Conservation (phyloP, 2,797 vertebrate genomes). For the Perodicticus potto region DNA sequence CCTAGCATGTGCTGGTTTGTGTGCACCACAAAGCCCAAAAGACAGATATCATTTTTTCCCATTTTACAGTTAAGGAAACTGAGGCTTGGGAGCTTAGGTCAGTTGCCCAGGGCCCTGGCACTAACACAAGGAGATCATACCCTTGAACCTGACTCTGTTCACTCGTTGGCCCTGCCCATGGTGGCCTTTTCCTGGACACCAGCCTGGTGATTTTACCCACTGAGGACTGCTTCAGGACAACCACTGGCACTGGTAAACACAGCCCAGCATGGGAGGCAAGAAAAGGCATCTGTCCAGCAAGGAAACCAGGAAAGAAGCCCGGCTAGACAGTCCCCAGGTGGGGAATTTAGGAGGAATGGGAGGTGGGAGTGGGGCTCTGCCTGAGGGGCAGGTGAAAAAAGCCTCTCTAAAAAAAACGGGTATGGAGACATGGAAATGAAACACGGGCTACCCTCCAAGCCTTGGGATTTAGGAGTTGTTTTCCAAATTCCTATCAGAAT, state of each 20-base stretch:
- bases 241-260: not conserved
- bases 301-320: not conserved
- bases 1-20: not conserved
- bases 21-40: not conserved
- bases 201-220: not conserved
- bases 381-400: not conserved
- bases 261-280: not conserved
- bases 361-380: accelerated
- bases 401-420: not conserved
- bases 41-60: not conserved
- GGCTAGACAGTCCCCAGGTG: not conserved
- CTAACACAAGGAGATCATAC: not conserved
- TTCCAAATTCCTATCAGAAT: conserved; percentile 78
- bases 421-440: conserved; percentile 36
- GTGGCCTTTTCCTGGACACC: not conserved
- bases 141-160: not conserved
- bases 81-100: not conserved
- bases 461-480: conserved; percentile 20
- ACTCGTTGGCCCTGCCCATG: not conserved
- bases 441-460: conserved; percentile 53
- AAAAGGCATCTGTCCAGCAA: not conserved
- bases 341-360: not conserved
- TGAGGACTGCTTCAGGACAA: not conserved
- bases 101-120: not conserved
- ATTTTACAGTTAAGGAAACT: conserved; percentile 2